Base-by-base conservation (phyloP, 2,888 invertebrate species). In the Digitonthophagus gazella region DNA sequence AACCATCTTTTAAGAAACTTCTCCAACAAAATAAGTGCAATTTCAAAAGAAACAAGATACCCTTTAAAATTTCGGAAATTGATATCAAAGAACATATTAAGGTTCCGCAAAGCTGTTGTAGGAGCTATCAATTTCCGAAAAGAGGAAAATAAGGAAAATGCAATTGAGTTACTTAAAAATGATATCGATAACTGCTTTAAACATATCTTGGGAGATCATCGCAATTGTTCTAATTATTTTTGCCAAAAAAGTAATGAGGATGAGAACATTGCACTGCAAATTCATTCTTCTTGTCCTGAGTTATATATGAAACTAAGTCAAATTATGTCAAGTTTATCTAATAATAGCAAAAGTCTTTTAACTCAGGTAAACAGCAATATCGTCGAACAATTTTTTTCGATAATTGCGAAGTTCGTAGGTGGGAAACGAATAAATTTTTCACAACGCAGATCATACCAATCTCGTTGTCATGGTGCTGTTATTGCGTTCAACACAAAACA, bases 341-440 rank as follows among this genome's bases (percentile, higher is more conserved):
- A n/a, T n/a, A n/a, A n/a, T n/a, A n/a, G n/a, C n/a, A n/a, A n/a
- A n/a, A n/a, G n/a, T n/a, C n/a, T n/a, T n/a, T n/a, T n/a, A n/a
- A n/a, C n/a, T n/a, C n/a, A n/a, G n/a, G n/a, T n/a, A n/a, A n/a
- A 67, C 54, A 67, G 55, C 15, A 67, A 67, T 16, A 15, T 19
- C 65, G 70, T 54, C 8, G 67, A 67, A 15, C 54, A 65, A 66
- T 67, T 67, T 20, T 22, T 66, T 66, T 65, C 64, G 8, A 61
- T 72, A 2, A 71, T 74, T 16, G 71, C 72, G 15, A 74, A 74
- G 58, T 66, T 70, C 15, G 68, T 74, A 8, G 72, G 74, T 19
- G 75, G 72, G 5, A 74, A 73, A 71, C 44, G 74, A 65, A 69
- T 72, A 5, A 74, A 73, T 69, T 73, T 65, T 68, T 58, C 70